phyloP scores from a whole-genome alignment of 2,888 invertebrate genomes.

The Pseudeuparius sepicola region DNA sequence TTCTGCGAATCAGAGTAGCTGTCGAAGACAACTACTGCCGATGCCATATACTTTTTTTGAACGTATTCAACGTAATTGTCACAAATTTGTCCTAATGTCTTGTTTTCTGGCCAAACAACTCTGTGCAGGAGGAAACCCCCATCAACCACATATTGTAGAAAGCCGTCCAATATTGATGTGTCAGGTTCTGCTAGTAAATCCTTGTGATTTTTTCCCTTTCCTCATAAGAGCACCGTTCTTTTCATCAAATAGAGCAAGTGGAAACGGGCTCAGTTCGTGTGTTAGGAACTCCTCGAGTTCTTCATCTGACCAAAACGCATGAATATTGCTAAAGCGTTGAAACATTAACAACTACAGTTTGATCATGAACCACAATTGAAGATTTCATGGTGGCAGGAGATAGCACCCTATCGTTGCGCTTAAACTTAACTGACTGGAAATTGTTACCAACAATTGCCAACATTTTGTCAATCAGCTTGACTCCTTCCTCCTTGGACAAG shows the following conservation, averaged over 20 bases:
- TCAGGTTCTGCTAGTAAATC: background rate
- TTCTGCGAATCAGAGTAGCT: constrained; percentile 9
- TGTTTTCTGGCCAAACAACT: too few relatives aligned
- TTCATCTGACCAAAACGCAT: constrained; percentile 1
- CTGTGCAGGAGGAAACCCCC: too few relatives aligned
- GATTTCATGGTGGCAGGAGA: constrained; percentile 4
- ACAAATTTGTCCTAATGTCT: too few relatives aligned
- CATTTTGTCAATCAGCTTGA: constrained; percentile 3
- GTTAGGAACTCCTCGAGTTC: constrained; percentile 6
- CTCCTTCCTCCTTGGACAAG: constrained; percentile 3
- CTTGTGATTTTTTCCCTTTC: constrained; percentile 5
- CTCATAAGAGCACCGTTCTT: too few relatives aligned
- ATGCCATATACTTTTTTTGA: constrained; percentile 7
- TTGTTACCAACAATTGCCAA: constrained; percentile 6
- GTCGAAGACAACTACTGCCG: constrained; percentile 7
- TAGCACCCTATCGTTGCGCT: constrained; percentile 5
- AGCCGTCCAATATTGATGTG: constrained; percentile 1
- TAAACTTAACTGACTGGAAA: constrained; percentile 3
- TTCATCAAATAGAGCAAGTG: constrained; percentile 1
- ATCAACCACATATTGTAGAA: constrained; percentile 4
- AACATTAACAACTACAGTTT: too few relatives aligned
- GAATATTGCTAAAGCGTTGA: too few relatives aligned
- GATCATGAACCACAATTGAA: too few relatives aligned
- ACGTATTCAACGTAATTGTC: too few relatives aligned
- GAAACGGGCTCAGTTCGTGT: constrained; percentile 4